Evolutionary conservation across 2,888 invertebrate species (phyloP).

Genomic region (Amorpha juglandis): DNA sequence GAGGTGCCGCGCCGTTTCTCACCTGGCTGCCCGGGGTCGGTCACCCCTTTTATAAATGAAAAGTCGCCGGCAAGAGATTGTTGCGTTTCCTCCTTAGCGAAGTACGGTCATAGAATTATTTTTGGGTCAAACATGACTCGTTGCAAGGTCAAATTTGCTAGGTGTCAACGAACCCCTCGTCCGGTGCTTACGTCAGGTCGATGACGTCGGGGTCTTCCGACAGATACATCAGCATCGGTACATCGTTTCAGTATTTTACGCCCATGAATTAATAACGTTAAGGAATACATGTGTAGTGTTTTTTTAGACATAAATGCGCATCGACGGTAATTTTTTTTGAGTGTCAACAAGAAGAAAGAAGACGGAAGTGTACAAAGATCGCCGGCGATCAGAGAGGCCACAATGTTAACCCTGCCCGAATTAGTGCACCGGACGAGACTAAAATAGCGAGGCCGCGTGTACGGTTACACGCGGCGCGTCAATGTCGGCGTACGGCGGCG

Average conservation of each 20-base stretch:
- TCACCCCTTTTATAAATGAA: slow-evolving; percentile 63
- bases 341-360: slow-evolving; percentile 70
- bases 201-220: slow-evolving; percentile 73
- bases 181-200: slow-evolving; percentile 77
- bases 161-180: slow-evolving; percentile 81
- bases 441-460: slow-evolving; percentile 82
- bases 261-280: slow-evolving; percentile 12
- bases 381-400: slow-evolving; percentile 73
- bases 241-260: slow-evolving; percentile 13
- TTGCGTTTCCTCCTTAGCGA: slow-evolving; percentile 37
- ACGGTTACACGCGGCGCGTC: slow-evolving; percentile 82
- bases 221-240: slow-evolving; percentile 47
- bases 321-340: slow-evolving; percentile 48
- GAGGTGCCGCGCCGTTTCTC: slow-evolving; percentile 77
- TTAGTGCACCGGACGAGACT: slow-evolving; percentile 82
- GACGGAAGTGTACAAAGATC: slow-evolving; percentile 77
- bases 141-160: slow-evolving; percentile 77
- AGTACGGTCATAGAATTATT: slow-evolving; percentile 50
- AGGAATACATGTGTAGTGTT: slow-evolving; percentile 28
- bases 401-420: slow-evolving; percentile 83
- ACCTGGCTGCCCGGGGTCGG: slow-evolving; percentile 71
- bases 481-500: slow-evolving; percentile 71
- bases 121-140: slow-evolving; percentile 70
- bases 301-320: slow-evolving; percentile 36
- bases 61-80: slow-evolving; percentile 41